phyloP scores from a whole-genome alignment of 1,140 invertebrate species.

The Microplitis demolitor region DNA sequence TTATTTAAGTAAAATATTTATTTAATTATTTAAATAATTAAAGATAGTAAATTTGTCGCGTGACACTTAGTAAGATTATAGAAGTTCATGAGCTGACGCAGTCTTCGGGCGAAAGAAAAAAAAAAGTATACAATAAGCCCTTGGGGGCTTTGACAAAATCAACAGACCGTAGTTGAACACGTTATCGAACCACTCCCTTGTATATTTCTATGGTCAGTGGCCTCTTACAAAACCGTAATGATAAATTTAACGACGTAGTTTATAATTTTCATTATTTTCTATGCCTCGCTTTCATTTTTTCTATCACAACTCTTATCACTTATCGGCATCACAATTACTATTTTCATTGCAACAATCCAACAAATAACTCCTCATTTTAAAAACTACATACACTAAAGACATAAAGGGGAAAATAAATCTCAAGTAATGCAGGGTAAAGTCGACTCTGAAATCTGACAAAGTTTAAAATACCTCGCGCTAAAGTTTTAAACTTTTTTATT shows the following conservation, averaged over 20 bases:
- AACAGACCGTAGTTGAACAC: constrained; percentile 1
- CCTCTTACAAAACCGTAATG: neutral
- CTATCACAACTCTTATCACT: neutral
- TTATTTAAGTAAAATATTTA: too few species aligned
- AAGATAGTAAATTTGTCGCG: neutral
- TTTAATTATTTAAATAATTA: too few species aligned
- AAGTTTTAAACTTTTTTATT: too few species aligned
- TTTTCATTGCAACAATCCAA: too few species aligned
- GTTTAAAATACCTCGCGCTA: too few species aligned
- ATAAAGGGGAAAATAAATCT: too few species aligned
- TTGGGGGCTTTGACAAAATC: constrained; percentile 3
- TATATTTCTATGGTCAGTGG: neutral
- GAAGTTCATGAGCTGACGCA: neutral
- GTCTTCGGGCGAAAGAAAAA: neutral
- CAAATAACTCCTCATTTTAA: too few species aligned
- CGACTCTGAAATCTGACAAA: too few species aligned
- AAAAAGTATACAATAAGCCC: neutral
- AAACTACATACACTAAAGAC: too few species aligned
- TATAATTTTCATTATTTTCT: too few species aligned
- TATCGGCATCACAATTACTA: too few species aligned
- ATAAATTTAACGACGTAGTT: neutral
- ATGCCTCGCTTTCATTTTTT: neutral
- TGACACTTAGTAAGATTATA: constrained; percentile 14
- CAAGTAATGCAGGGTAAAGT: too few species aligned
- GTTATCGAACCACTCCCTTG: constrained; percentile 7